phyloP scores from a whole-genome alignment of 2,797 vertebrate species.

The Fringilla coelebs region DNA sequence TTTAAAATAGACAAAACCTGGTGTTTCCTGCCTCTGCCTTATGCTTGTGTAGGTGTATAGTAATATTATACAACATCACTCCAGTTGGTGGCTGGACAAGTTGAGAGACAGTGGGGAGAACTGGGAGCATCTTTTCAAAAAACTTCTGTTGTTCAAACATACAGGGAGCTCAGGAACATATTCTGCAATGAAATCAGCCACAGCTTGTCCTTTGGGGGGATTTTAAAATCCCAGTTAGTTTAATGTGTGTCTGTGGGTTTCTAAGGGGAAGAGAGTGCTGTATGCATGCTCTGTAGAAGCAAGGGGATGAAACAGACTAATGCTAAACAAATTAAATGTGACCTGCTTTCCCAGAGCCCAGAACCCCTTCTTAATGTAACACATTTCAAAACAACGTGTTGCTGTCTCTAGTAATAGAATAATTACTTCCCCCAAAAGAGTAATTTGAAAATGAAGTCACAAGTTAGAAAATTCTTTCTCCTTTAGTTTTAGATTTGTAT shows the following conservation, averaged over 20 bases:
- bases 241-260: neutral
- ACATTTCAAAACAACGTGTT: neutral
- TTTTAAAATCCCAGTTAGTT: neutral
- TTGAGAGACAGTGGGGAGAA: neutral
- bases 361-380: neutral
- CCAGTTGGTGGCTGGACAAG: neutral
- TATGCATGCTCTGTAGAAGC: neutral
- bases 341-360: neutral
- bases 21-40: neutral
- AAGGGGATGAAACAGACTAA: neutral
- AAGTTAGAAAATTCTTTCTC: neutral
- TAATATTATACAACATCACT: fast-evolving
- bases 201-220: neutral
- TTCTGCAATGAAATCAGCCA: neutral
- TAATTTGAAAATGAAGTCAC: neutral
- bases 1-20: neutral
- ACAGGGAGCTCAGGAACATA: neutral
- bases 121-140: neutral
- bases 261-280: neutral
- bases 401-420: neutral
- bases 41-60: neutral
- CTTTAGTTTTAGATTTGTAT: neutral
- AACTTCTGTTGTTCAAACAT: neutral
- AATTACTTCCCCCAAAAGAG: neutral
- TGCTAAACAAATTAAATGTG: neutral